These are phyloP conservation scores for human (Homo sapiens) DNA, from an alignment of 2,113 vertebrate species.

Conservation along the genomic window GRCh38 chr16:71244501-71245000, in stretches of 20 bases:
- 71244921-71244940: background rate
- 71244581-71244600: background rate
- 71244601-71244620: background rate
- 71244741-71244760: slow-evolving; percentile 25
- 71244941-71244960: background rate
- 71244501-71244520: background rate
- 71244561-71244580: background rate
- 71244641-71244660: background rate
- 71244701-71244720: slow-evolving; percentile 7
- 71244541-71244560: background rate
- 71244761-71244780: background rate
- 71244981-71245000: background rate
- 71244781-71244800: background rate
- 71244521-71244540: background rate
- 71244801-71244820: background rate
- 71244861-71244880: slow-evolving; percentile 35
- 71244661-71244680: background rate
- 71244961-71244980: background rate
- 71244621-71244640: background rate
- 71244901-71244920: background rate
- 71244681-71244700: background rate
- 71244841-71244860: slow-evolving; percentile 49
- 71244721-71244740: slow-evolving; percentile 46
- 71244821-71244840: slow-evolving; percentile 17
- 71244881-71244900: slow-evolving; percentile 49